Base-by-base conservation (phyloP, 2,113 vertebrate species). In the Archocentrus centrarchus region DNA sequence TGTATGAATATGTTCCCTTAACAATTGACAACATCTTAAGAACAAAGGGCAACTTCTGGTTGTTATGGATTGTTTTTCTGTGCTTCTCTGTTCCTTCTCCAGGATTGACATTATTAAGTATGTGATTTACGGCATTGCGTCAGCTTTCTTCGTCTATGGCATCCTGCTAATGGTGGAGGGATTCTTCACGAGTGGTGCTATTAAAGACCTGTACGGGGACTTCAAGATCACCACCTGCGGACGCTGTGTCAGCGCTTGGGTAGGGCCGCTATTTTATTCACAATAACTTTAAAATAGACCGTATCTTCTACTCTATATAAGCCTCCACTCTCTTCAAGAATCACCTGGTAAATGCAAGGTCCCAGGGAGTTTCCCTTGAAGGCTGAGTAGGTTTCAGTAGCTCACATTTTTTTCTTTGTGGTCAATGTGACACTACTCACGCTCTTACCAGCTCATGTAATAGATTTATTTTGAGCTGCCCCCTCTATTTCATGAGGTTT, bases 91-190 rank as follows among this genome's bases (percentile, higher is more conserved):
- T 90, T 88, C 86, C 32, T 63, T 79, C 57, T 66, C 24, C 91
- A 99, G 98, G 96, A 99, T 99, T 91, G 98, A 99, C 93, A 99
- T 99, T 87, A 98, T 99, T 92, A 99, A 99, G 93, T 99, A 99
- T 2, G 97, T 99, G 94, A 99, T 99, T 95, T 99, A 99, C 0
- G 98, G 98, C 68, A 97, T 99, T 47, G 98, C 98, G 57, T 98
- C 98, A 35, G 98, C 98, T 13, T 99, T 99, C 96, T 99, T 99
- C 81, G 97, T 99, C 55, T 99, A 99, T 1, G 98, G 98, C 82
- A 99, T 99, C 91, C 96, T 99, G 95, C 96, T 99, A 95, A 99
- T 99, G 98, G 98, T 99, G 91, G 98, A 99, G 93, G 98, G 98
- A 58, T 99, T 99, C 96, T 99, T 99, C 93, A 99, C 98, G 86